Conservation (phyloP, 2,797 vertebrate genomes). For the Antrozous pallidus region DNA sequence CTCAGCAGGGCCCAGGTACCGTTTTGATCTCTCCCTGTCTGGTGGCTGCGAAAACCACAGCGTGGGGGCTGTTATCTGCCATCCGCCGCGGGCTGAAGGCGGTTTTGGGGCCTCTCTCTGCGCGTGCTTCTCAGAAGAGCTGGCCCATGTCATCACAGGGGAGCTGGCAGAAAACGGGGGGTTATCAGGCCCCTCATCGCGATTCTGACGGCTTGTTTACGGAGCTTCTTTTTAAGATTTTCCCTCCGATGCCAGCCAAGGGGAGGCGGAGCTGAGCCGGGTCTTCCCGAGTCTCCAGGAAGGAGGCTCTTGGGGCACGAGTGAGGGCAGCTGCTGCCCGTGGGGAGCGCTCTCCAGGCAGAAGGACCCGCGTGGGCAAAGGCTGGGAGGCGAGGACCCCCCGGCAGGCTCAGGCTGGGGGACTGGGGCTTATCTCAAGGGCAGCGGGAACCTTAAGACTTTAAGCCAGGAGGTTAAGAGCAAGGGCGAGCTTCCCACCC, state of each 20-base stretch:
- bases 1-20: background rate
- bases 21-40: background rate
- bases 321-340: background rate
- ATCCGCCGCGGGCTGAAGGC: slow-evolving; percentile 44
- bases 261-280: too few species aligned
- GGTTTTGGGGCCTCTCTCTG: slow-evolving; percentile 69
- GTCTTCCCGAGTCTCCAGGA: background rate
- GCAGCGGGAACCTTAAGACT: background rate
- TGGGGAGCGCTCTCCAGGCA: background rate
- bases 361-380: background rate
- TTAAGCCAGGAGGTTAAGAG: background rate
- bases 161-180: slow-evolving; percentile 74
- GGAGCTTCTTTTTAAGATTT: slow-evolving; percentile 57
- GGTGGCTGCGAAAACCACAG: slow-evolving; percentile 78
- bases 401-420: background rate
- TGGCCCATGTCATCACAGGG: slow-evolving; percentile 71
- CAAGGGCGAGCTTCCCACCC: background rate
- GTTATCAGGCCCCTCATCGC: slow-evolving; percentile 71
- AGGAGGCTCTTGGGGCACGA: background rate
- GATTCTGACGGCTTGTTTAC: slow-evolving; percentile 65
- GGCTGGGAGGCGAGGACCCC: background rate
- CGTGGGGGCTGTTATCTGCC: slow-evolving; percentile 66
- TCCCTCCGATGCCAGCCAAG: background rate
- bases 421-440: background rate
- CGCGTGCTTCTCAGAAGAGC: slow-evolving; percentile 81